Percentiles rank a stretch among this genome's conserved stretches.
Evolutionary conservation across 2,797 vertebrate species (phyloP).

Genomic region (Taeniopygia guttata): DNA sequence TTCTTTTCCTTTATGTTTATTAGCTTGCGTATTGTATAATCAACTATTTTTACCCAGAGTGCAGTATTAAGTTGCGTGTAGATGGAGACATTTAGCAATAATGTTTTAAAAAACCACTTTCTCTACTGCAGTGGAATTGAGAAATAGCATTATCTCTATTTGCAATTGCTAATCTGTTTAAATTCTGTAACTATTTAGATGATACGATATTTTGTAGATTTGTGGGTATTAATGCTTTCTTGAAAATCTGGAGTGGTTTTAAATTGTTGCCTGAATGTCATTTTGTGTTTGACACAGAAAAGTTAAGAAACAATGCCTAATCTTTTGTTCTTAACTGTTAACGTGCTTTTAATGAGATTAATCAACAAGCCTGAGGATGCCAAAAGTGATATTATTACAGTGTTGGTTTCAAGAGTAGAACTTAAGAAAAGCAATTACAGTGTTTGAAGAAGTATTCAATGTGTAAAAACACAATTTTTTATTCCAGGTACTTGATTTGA

Average conservation of each 20-base stretch:
- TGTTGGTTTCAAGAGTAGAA: not conserved
- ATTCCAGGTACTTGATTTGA: not conserved
- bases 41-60: not conserved
- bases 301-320: not conserved
- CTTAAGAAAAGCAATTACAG: not conserved
- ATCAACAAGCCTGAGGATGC: not conserved
- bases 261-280: constrained; percentile 55
- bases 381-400: not conserved
- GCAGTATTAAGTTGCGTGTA: not conserved
- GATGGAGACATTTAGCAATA: not conserved
- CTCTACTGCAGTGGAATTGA: not conserved
- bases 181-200: not conserved
- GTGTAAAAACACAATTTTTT: not conserved
- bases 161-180: not conserved
- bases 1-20: not conserved
- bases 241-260: not conserved
- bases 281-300: constrained; percentile 45
- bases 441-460: not conserved
- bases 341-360: not conserved
- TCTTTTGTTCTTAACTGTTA: not conserved
- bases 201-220: not conserved
- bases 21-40: not conserved
- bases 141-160: not conserved
- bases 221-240: not conserved
- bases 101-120: not conserved